phyloP scores from a whole-genome alignment of 1,140 invertebrate genomes.

The Camponotus pennsylvanicus region DNA sequence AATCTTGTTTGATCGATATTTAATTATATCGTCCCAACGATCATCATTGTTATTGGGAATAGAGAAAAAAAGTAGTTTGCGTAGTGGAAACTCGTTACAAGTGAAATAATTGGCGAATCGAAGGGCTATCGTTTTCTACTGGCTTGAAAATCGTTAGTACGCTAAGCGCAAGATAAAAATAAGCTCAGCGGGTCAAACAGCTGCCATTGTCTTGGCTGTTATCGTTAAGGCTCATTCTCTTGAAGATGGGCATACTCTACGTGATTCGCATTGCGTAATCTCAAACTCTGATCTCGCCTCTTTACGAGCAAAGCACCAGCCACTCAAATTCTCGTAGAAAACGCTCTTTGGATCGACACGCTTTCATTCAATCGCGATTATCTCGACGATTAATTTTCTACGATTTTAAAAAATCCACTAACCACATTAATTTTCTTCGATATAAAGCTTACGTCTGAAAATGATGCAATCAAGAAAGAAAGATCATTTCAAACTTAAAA shows the following conservation, averaged over 20 bases:
- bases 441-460: background rate
- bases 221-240: constrained; percentile 59
- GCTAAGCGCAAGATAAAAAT: constrained; percentile 30
- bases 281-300: constrained; percentile 1
- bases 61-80: background rate
- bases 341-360: background rate
- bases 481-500: too few relatives aligned
- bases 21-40: background rate
- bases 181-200: constrained; percentile 37
- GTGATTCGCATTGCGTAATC: constrained; percentile 54
- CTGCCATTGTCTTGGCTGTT: constrained; percentile 64
- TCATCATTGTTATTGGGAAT: background rate
- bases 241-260: constrained; percentile 65
- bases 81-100: background rate
- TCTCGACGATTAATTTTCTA: background rate
- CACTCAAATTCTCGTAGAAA: constrained; percentile 4
- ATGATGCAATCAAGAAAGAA: too few relatives aligned
- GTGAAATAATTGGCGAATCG: constrained; percentile 40
- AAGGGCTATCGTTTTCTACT: background rate
- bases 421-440: background rate
- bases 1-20: background rate
- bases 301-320: background rate
- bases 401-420: background rate
- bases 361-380: constrained; percentile 10
- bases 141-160: constrained; percentile 55